Conservation (phyloP, 2,888 invertebrate species). For the Tigriopus californicus region DNA sequence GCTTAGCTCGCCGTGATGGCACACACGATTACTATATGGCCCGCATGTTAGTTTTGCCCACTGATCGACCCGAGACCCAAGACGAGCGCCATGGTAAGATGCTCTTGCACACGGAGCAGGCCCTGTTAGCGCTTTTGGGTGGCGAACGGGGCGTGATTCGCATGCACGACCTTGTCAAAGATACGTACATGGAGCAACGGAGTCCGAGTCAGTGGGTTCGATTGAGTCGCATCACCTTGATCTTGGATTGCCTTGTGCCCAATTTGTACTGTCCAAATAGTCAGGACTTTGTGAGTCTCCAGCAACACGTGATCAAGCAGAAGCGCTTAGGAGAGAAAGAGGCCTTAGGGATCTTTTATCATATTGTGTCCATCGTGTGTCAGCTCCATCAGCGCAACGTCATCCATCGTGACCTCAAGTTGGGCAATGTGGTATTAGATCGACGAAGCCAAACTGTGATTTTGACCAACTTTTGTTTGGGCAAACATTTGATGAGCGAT, state of each 20-base stretch:
- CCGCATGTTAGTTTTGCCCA: slow-evolving; percentile 25
- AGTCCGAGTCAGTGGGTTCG: slow-evolving; percentile 23
- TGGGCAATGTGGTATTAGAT: slow-evolving; percentile 55
- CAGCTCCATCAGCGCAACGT: slow-evolving; percentile 45
- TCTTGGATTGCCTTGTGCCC: slow-evolving; percentile 49
- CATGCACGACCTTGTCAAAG: slow-evolving; percentile 56
- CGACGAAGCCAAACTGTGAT: slow-evolving; percentile 40
- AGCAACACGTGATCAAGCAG: slow-evolving; percentile 54
- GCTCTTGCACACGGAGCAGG: slow-evolving; percentile 54
- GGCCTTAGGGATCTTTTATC: slow-evolving; percentile 49
- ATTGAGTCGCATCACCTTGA: slow-evolving; percentile 40
- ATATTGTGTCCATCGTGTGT: slow-evolving; percentile 50
- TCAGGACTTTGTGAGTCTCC: slow-evolving; percentile 43
- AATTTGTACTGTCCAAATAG: slow-evolving; percentile 41
- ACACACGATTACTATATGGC: slow-evolving; percentile 37
- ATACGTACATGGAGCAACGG: slow-evolving; percentile 23
- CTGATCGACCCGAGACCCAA: slow-evolving; percentile 41
- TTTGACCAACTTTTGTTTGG: slow-evolving; percentile 55
- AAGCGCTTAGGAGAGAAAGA: slow-evolving; percentile 53
- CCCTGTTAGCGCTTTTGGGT: slow-evolving; percentile 44
- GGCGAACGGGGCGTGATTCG: slow-evolving; percentile 52
- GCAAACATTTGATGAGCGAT: slow-evolving; percentile 51
- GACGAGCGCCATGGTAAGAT: slow-evolving; percentile 59
- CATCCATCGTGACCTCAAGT: slow-evolving; percentile 44
- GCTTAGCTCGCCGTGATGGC: slow-evolving; percentile 46